These are phyloP conservation scores for Drosophila neonasuta DNA, from an alignment of 2,888 invertebrate species.

Conservation along the genomic window DNA sequence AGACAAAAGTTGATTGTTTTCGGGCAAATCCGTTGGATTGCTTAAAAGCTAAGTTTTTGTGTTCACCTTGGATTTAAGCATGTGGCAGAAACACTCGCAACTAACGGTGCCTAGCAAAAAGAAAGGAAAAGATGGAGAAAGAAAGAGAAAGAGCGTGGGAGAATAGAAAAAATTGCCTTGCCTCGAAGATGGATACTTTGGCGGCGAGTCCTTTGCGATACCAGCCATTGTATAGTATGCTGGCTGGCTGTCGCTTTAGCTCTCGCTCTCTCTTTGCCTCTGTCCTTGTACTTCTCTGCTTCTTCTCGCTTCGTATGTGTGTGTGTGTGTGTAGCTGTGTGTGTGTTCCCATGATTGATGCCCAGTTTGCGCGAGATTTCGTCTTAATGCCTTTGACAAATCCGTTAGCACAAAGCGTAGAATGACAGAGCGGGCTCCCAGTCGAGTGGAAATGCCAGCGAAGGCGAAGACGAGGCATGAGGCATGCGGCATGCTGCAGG, in stretches of 20 bases:
- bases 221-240: slow-evolving; percentile 27
- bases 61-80: slow-evolving; percentile 43
- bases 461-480: neutral
- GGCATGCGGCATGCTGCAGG: neutral
- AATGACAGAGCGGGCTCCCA: slow-evolving; percentile 48
- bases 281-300: slow-evolving; percentile 22
- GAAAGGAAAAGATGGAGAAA: neutral
- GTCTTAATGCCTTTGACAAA: slow-evolving; percentile 77
- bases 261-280: neutral
- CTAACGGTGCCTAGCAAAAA: slow-evolving; percentile 8
- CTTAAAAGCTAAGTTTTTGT: slow-evolving; percentile 37
- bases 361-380: slow-evolving; percentile 76
- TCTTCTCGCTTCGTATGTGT: slow-evolving; percentile 17
- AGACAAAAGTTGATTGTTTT: slow-evolving; percentile 50
- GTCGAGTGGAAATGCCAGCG: neutral
- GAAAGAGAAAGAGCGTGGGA: neutral
- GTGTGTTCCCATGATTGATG: slow-evolving; percentile 69
- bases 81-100: slow-evolving; percentile 24
- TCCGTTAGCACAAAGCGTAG: slow-evolving; percentile 72
- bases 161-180: slow-evolving; percentile 31
- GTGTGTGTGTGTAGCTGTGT: slow-evolving; percentile 28
- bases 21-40: slow-evolving; percentile 34
- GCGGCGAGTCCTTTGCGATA: slow-evolving; percentile 41
- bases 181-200: slow-evolving; percentile 43
- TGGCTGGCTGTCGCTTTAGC: slow-evolving; percentile 2